These are phyloP conservation scores for Stegophylla sp. DNA, from an alignment of 2,888 invertebrate genomes.

Conservation along the genomic window DNA sequence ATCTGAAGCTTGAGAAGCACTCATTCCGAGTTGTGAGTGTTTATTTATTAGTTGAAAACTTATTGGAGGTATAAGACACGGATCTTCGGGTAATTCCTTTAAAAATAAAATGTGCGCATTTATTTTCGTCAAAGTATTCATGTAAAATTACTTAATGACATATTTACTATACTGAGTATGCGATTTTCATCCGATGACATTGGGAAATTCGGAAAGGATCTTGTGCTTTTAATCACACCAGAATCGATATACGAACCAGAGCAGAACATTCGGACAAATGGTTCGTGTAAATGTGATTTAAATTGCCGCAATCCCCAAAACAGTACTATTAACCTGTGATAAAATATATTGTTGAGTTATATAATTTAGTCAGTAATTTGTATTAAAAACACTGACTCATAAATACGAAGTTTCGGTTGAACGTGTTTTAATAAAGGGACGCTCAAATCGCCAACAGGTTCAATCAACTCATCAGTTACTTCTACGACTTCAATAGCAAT, in stretches of 20 bases:
- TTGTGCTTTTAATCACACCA: constrained; percentile 8
- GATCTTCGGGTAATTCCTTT: constrained; percentile 48
- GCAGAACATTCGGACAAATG: constrained; percentile 28
- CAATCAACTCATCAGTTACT: not conserved
- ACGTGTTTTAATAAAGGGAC: constrained; percentile 16
- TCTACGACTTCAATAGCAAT: constrained; percentile 1
- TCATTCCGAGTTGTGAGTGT: constrained; percentile 8
- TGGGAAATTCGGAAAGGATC: constrained; percentile 35
- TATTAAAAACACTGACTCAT: constrained; percentile 18
- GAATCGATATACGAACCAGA: constrained; percentile 22
- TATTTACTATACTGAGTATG: constrained; percentile 6
- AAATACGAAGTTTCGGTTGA: constrained; percentile 11
- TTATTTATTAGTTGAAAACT: constrained; percentile 32
- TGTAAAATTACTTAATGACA: too few species aligned
- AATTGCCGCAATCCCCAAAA: constrained; percentile 48
- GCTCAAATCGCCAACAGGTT: not conserved
- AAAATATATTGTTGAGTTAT: not conserved
- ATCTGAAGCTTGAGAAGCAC: not conserved
- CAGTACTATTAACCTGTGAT: constrained; percentile 20
- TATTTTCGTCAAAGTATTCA: not conserved
- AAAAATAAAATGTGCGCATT: not conserved
- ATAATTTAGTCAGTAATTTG: not conserved
- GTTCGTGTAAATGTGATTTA: not conserved
- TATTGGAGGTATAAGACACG: constrained; percentile 29
- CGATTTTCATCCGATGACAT: not conserved